Evolutionary conservation across 2,797 vertebrate genomes (phyloP).

Genomic region (Alfaro cultratus): DNA sequence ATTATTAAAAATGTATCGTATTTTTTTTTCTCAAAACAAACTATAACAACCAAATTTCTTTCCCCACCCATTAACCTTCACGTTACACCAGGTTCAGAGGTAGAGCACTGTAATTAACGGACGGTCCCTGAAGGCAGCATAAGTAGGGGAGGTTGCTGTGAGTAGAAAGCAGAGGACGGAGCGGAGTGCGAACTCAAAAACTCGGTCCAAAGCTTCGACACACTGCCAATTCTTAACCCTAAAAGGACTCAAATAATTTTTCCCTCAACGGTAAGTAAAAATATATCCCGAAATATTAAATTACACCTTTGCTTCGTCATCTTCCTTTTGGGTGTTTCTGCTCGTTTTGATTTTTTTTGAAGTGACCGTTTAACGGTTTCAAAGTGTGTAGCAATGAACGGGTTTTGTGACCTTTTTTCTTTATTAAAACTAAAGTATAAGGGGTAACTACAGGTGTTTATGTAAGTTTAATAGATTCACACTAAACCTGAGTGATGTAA

Average conservation of each 20-base stretch:
- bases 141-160: too few species aligned
- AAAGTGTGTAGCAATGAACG: background rate
- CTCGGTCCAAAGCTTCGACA: conserved; percentile 10
- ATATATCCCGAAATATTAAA: background rate
- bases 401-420: background rate
- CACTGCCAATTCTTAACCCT: background rate
- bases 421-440: background rate
- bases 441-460: conserved; percentile 7
- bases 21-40: background rate
- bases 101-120: background rate
- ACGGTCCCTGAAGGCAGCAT: conserved; percentile 35
- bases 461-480: background rate
- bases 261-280: conserved; percentile 33
- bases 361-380: background rate
- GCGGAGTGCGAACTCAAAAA: conserved; percentile 1
- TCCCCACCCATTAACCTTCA: background rate
- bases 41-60: background rate
- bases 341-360: background rate
- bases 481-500: conserved; percentile 8
- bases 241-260: background rate
- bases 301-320: background rate
- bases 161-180: background rate
- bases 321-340: background rate
- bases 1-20: background rate
- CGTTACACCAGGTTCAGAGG: background rate